Conservation (phyloP, 2,113 vertebrate species). For the Montifringilla adamsi region DNA sequence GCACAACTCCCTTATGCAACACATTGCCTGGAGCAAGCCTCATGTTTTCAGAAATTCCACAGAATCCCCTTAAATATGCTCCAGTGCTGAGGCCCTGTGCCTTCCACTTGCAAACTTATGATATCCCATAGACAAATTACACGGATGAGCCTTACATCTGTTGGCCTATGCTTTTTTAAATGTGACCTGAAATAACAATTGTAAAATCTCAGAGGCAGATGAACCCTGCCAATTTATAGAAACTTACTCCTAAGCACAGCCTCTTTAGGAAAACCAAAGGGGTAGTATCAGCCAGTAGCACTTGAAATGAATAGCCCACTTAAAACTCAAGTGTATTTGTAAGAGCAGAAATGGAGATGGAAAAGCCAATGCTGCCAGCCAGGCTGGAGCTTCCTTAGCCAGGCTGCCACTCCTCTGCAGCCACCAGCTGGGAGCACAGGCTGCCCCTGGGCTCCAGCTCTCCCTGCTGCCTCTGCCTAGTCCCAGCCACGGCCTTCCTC, state of each 20-base stretch:
- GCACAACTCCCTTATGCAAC: constrained; percentile 33
- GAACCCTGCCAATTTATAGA: neutral
- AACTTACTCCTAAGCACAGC: neutral
- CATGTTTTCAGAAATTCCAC: constrained; percentile 1
- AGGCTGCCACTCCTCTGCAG: neutral
- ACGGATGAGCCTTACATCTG: neutral
- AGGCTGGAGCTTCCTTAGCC: neutral
- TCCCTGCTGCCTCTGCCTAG: neutral
- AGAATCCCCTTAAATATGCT: neutral
- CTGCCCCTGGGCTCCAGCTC: neutral
- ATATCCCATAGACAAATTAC: neutral
- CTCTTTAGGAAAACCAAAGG: neutral
- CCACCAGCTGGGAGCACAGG: neutral
- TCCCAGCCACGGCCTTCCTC: neutral
- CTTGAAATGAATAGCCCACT: neutral
- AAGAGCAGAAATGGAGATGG: neutral
- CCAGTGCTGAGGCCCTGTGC: neutral
- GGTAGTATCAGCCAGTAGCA: neutral
- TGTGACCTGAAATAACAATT: neutral
- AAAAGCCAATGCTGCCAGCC: neutral
- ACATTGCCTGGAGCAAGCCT: neutral
- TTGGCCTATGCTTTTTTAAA: neutral
- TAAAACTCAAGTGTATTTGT: neutral
- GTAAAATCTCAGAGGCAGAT: neutral
- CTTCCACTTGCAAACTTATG: neutral